Conservation (phyloP, 2,888 invertebrate species). For the Margaritifera margaritifera region DNA sequence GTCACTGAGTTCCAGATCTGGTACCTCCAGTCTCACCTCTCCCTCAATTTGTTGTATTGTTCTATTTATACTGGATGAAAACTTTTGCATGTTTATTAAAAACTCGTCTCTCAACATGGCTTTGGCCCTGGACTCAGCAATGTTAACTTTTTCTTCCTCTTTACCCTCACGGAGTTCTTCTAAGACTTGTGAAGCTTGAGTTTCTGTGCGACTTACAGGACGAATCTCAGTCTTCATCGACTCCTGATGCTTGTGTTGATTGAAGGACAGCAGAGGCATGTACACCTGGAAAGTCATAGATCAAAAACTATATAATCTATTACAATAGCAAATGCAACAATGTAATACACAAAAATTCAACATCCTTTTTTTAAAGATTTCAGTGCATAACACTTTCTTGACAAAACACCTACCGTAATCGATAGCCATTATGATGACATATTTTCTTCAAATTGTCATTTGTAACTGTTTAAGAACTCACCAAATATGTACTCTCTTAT, state of each 20-base stretch:
- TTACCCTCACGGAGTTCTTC: slow-evolving; percentile 28
- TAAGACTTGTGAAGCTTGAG: slow-evolving; percentile 35
- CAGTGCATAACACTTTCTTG: too few relatives aligned
- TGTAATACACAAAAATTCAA: too few relatives aligned
- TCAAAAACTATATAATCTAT: too few relatives aligned
- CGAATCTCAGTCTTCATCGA: slow-evolving; percentile 32
- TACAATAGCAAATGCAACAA: too few relatives aligned
- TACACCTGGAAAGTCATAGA: slow-evolving; percentile 59
- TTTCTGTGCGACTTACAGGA: slow-evolving; percentile 48
- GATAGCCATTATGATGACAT: too few relatives aligned
- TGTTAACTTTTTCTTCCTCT: slow-evolving; percentile 46
- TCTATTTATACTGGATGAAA: slow-evolving; percentile 77
- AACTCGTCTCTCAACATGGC: slow-evolving; percentile 75
- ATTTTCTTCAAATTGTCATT: too few relatives aligned
- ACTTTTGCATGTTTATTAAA: slow-evolving; percentile 75
- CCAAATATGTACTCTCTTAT: too few relatives aligned
- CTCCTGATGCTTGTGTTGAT: slow-evolving; percentile 65
- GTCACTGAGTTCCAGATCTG: slow-evolving; percentile 64
- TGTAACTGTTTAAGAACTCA: too few relatives aligned
- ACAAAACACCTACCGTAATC: too few relatives aligned
- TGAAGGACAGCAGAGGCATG: slow-evolving; percentile 71
- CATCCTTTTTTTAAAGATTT: too few relatives aligned
- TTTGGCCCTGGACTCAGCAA: slow-evolving; percentile 62
- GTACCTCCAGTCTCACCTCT: slow-evolving; percentile 77
- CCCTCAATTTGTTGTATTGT: slow-evolving; percentile 84